These are phyloP conservation scores for Elanoides forficatus DNA, from an alignment of 2,113 vertebrate genomes.

Conservation along the genomic window DNA sequence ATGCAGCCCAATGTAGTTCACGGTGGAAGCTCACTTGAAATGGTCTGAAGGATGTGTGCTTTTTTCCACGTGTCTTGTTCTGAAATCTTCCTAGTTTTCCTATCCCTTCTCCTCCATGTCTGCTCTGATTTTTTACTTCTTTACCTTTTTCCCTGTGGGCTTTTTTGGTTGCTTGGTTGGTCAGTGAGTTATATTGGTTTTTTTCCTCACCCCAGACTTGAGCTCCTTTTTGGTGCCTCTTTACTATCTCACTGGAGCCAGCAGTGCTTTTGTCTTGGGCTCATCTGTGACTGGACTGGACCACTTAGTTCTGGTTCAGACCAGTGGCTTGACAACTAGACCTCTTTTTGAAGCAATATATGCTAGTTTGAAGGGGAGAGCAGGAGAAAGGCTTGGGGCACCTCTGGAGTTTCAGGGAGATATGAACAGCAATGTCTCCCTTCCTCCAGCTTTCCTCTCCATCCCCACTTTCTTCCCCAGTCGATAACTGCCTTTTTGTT, in stretches of 20 bases:
- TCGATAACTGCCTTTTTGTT: neutral
- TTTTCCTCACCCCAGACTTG: neutral
- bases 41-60: neutral
- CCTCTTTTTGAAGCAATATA: neutral
- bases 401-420: neutral
- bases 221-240: neutral
- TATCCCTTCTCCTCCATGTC: neutral
- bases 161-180: neutral
- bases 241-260: neutral
- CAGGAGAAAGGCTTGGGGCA: neutral
- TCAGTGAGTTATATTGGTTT: neutral
- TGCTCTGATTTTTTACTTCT: neutral
- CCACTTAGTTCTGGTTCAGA: neutral
- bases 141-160: neutral
- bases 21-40: neutral
- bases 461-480: neutral
- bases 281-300: neutral
- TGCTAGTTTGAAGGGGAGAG: neutral
- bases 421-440: accelerated
- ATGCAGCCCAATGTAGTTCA: accelerated
- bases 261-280: neutral
- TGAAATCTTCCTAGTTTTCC: neutral
- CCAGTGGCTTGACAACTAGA: neutral
- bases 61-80: neutral
- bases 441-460: neutral